Conservation (phyloP, 2,113 vertebrate species). For the Pardalotus punctatus region DNA sequence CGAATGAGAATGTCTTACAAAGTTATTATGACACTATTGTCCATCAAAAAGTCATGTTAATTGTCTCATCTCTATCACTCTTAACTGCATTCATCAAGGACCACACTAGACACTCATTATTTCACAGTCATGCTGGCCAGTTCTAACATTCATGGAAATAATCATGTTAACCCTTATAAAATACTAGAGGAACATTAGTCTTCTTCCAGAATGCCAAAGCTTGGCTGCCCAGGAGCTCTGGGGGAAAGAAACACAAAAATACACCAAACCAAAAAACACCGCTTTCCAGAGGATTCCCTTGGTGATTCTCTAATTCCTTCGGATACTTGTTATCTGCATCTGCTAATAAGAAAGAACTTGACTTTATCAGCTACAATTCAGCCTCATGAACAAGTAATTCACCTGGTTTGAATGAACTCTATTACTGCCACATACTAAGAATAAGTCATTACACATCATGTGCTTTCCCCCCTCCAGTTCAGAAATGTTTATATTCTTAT, state of each 20-base stretch:
- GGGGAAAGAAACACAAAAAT: not conserved
- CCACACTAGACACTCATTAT: not conserved
- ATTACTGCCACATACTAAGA: not conserved
- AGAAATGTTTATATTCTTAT: not conserved
- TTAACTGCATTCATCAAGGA: not conserved
- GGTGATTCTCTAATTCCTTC: not conserved
- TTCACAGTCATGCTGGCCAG: not conserved
- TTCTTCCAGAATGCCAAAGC: not conserved
- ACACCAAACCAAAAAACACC: accelerated
- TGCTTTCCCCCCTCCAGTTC: not conserved
- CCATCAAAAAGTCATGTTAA: not conserved
- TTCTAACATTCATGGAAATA: not conserved
- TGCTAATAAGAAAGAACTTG: not conserved
- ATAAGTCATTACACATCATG: too few relatives aligned
- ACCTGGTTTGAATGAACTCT: not conserved
- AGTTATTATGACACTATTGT: not conserved
- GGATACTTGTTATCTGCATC: not conserved
- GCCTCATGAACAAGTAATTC: not conserved
- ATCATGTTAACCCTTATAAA: not conserved
- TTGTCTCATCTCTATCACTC: not conserved
- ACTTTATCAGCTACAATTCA: not conserved
- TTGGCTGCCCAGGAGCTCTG: not conserved
- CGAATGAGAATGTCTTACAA: not conserved
- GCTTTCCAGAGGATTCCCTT: not conserved
- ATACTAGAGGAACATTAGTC: not conserved